These are phyloP conservation scores for Thamnophis sirtalis DNA, from an alignment of 2,113 vertebrate genomes.

Conservation along the genomic window DNA sequence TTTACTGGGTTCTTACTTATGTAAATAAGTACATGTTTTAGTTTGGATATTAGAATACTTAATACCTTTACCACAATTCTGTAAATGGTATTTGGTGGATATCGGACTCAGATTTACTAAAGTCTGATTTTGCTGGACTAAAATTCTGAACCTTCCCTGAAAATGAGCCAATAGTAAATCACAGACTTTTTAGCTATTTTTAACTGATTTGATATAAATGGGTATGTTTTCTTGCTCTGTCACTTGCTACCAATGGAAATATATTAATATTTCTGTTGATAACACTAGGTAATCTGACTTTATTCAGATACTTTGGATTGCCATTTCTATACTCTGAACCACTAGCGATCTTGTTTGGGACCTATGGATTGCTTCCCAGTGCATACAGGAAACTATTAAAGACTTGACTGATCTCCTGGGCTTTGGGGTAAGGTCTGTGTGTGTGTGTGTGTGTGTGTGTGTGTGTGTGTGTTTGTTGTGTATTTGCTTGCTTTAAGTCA, in stretches of 20 bases:
- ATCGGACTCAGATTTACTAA: neutral
- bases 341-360: too few species aligned
- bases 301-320: too few species aligned
- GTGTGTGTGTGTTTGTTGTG: too few species aligned
- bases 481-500: too few species aligned
- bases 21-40: constrained; percentile 23
- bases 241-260: neutral
- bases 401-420: too few species aligned
- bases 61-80: neutral
- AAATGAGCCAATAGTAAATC: neutral
- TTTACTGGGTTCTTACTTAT: constrained; percentile 58
- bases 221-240: neutral
- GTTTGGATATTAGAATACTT: constrained; percentile 34
- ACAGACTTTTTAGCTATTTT: neutral
- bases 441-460: too few species aligned
- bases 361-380: too few species aligned
- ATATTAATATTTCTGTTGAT: neutral
- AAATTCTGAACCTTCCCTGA: neutral
- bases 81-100: neutral
- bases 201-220: neutral
- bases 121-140: neutral
- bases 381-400: too few species aligned
- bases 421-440: too few species aligned
- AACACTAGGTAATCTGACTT: too few species aligned
- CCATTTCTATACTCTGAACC: too few species aligned